phyloP scores from a whole-genome alignment of 2,113 vertebrate species.

The Chamaea fasciata region DNA sequence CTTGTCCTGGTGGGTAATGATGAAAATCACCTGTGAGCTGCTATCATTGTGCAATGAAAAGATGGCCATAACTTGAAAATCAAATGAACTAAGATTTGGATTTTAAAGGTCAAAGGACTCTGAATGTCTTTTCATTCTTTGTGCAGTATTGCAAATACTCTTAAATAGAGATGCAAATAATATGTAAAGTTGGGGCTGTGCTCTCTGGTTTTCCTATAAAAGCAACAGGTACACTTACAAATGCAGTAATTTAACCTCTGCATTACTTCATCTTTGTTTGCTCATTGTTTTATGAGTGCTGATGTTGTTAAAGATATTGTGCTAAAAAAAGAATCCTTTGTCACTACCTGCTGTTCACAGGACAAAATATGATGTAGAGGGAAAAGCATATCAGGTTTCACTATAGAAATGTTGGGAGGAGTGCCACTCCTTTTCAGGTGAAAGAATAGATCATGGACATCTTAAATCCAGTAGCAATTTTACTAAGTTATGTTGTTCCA shows the following conservation, averaged over 20 bases:
- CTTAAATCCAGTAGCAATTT: not conserved
- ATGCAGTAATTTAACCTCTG: not conserved
- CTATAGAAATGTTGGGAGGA: not conserved
- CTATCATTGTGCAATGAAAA: not conserved
- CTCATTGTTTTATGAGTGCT: not conserved
- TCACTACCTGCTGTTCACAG: not conserved
- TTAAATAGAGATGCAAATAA: not conserved
- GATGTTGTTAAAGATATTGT: not conserved
- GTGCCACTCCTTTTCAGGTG: not conserved
- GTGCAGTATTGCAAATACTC: not conserved
- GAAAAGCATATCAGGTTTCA: not conserved
- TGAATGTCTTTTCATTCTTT: not conserved
- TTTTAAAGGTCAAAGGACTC: not conserved
- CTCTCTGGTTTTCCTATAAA: not conserved
- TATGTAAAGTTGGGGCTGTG: not conserved
- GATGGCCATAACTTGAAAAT: not conserved
- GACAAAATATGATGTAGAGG: not conserved
- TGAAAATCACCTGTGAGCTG: not conserved
- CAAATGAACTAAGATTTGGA: not conserved
- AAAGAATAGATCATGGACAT: not conserved
- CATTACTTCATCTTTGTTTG: conserved; percentile 15
- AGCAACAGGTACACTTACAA: not conserved
- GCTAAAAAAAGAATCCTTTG: not conserved
- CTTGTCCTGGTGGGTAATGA: not conserved
- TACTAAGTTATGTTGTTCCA: not conserved